Percentiles rank a stretch among this genome's conserved stretches.
phyloP scores from a whole-genome alignment of 2,888 invertebrate species.

The Drosophila falleni region DNA sequence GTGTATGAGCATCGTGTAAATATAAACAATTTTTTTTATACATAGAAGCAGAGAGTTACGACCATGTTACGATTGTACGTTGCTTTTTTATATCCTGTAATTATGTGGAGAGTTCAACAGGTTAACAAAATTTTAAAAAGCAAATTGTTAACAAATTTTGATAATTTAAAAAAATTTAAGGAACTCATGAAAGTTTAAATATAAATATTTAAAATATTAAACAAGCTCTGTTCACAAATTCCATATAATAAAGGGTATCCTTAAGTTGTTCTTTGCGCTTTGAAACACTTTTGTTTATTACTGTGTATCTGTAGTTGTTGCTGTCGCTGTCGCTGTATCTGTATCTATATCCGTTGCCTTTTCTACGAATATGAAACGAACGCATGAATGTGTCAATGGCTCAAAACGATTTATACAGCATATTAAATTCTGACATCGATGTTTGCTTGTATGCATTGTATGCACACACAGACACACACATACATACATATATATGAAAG shows the following conservation, averaged over 20 bases:
- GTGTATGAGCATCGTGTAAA: conserved; percentile 55
- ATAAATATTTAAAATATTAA: no score
- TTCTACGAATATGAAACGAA: conserved; percentile 62
- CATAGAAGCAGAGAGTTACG: conserved; percentile 30
- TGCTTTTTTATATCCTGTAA: conserved; percentile 27
- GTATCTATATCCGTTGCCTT: conserved; percentile 27
- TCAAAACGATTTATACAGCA: conserved; percentile 82
- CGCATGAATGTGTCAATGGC: conserved; percentile 82
- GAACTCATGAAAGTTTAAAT: no score
- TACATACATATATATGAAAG: conserved; percentile 19
- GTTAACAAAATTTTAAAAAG: neutral
- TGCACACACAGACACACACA: conserved; percentile 25
- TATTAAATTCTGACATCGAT: conserved; percentile 82
- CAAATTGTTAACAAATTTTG: neutral
- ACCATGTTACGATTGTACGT: conserved; percentile 35
- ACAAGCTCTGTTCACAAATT: no score
- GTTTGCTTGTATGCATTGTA: conserved; percentile 67
- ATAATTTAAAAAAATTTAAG: neutral
- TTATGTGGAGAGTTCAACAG: neutral
- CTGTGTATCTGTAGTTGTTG: conserved; percentile 1
- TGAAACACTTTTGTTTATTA: conserved; percentile 14
- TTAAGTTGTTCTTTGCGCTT: neutral
- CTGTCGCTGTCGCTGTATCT: conserved; percentile 17
- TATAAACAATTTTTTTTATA: conserved; percentile 67
- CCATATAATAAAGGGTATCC: conserved; percentile 6